These are phyloP conservation scores for Typhlichthys subterraneus DNA, from an alignment of 2,797 vertebrate species.

Conservation along the genomic window DNA sequence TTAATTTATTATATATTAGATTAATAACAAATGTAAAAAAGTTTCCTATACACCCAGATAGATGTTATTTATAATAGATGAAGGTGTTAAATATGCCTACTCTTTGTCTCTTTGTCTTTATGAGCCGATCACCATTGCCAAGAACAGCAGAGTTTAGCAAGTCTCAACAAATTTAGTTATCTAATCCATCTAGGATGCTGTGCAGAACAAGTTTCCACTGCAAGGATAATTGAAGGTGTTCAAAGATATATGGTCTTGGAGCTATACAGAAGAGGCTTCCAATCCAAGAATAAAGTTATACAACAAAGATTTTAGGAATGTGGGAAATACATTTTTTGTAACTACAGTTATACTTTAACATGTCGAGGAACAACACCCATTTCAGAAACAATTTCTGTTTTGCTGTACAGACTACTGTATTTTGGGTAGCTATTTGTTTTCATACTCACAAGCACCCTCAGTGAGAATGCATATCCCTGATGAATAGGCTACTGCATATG, in stretches of 20 bases:
- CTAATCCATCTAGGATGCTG: background rate
- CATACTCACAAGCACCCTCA: no score
- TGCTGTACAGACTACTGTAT: no score
- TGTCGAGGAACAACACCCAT: no score
- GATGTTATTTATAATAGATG: background rate
- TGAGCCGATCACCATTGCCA: background rate
- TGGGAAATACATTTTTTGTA: no score
- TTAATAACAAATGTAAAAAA: no score
- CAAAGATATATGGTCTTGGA: background rate
- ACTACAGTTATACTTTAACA: no score
- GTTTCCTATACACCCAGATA: background rate
- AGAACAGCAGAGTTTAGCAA: conserved; percentile 3
- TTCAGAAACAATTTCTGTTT: no score
- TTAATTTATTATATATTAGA: background rate
- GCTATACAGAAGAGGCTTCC: background rate
- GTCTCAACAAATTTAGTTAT: background rate
- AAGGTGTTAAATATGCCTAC: background rate
- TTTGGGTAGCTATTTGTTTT: no score
- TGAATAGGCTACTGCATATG: background rate
- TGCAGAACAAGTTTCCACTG: conserved; percentile 1
- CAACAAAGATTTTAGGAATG: no score
- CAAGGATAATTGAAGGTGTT: background rate
- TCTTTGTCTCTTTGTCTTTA: background rate
- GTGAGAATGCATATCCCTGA: no score
- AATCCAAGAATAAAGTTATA: no score